Conservation (phyloP, 2,113 vertebrate species). For the Empidonax traillii region DNA sequence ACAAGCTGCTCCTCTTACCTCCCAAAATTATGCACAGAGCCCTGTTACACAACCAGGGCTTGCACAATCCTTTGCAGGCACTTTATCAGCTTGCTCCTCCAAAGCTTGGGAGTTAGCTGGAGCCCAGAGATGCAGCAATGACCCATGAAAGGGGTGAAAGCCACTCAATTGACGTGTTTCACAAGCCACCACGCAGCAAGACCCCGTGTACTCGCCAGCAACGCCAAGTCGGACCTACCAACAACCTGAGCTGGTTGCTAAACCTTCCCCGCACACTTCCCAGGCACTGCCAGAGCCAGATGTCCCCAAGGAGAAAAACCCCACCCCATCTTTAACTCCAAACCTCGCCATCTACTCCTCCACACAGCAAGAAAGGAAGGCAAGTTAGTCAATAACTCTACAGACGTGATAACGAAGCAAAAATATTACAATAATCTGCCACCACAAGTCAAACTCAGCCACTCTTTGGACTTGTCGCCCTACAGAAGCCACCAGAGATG, state of each 20-base stretch:
- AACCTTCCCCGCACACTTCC: background rate
- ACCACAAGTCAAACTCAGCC: accelerated
- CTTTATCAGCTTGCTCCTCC: slow-evolving; percentile 6
- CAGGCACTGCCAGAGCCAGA: background rate
- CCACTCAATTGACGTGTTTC: background rate
- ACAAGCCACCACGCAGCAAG: background rate
- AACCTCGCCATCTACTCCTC: background rate
- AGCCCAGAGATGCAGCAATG: background rate
- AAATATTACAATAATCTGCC: background rate
- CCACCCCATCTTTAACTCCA: background rate
- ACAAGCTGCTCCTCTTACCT: background rate
- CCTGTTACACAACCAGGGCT: slow-evolving; percentile 31
- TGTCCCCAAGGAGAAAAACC: background rate
- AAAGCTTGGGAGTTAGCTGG: background rate
- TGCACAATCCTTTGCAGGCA: slow-evolving; percentile 26
- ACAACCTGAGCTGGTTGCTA: background rate
- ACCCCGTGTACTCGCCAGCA: background rate
- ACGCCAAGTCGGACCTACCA: background rate
- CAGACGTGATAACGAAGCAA: background rate
- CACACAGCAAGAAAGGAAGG: background rate
- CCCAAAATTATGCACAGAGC: background rate
- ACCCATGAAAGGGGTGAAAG: background rate
- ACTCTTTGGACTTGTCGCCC: background rate
- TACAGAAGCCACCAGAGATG: background rate
- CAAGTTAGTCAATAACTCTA: background rate